phyloP scores from a whole-genome alignment of 1,140 invertebrate genomes.

The Phymastichus coffea region DNA sequence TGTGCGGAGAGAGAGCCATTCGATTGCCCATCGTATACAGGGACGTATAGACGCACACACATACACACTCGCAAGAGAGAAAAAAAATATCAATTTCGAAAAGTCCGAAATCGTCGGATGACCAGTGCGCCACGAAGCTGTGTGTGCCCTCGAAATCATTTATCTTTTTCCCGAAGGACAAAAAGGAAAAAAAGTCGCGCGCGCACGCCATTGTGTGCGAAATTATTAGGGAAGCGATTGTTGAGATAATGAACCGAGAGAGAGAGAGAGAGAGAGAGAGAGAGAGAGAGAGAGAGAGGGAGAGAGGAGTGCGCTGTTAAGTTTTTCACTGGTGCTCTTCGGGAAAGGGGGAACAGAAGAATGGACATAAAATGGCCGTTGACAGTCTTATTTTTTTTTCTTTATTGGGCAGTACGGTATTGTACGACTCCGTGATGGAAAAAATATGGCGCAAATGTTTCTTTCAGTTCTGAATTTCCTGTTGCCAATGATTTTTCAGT shows the following conservation, averaged over 20 bases:
- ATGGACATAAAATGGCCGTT: constrained; percentile 28
- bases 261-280: too few species aligned
- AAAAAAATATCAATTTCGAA: constrained; percentile 49
- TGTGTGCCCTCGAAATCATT: constrained; percentile 16
- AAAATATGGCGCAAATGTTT: too few species aligned
- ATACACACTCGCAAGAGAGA: too few species aligned
- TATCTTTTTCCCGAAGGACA: constrained; percentile 17
- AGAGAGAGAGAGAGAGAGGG: too few species aligned
- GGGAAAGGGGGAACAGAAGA: constrained; percentile 16
- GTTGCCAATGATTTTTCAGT: too few species aligned
- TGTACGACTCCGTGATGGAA: too few species aligned
- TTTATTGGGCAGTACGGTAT: too few species aligned
- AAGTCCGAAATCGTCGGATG: constrained; percentile 38
- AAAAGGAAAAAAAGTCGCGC: background rate
- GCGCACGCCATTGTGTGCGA: constrained; percentile 12
- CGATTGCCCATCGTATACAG: constrained; percentile 35
- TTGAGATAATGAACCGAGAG: constrained; percentile 18
- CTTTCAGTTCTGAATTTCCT: too few species aligned
- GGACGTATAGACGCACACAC: too few species aligned
- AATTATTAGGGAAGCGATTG: constrained; percentile 22
- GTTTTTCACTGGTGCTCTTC: background rate
- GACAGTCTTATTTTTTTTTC: constrained; percentile 18
- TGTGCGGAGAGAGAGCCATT: constrained; percentile 42
- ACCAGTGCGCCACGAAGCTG: background rate
- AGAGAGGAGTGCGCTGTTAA: background rate